Evolutionary conservation across 2,113 vertebrate species (phyloP), one percentile per base, ranked within the genome.

Genomic region (Pholis gunnellus): DNA sequence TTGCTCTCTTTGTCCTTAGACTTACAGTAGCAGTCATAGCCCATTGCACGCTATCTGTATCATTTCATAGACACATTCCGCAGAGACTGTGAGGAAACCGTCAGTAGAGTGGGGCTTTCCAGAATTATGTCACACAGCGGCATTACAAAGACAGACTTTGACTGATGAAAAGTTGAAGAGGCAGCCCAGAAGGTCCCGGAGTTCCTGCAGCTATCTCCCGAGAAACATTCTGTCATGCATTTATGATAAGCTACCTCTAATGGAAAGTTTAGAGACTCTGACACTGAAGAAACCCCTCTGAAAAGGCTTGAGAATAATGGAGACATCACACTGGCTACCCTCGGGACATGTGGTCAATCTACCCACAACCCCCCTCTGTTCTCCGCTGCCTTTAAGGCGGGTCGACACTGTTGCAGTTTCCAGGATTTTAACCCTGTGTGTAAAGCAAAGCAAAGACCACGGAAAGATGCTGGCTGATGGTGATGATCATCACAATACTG

Each of bases 161-260:
- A 68, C 54, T 69, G 80, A 87, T 74, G 80, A 78, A 84, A 88
- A 81, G 72, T 78, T 75, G 31, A 82, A 73, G 20, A 79, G 64
- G 76, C 59, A 27, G 64, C 46, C 6, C 6, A 44, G 40, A 84
- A 46, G 69, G 81, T 74, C 18, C 0, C 27, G 36, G 42, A 59
- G 42, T 63, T 78, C 25, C 52, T 31, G 9, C 17, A 42, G 4
- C 42, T 67, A 44, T 54, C 59, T 64, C 68, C 72, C 18, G 27
- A 31, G 78, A 76, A 34, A 27, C 3, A 2, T 36, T 40, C 31
- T 60, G 38, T 70, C 42, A 48, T 64, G 27, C 48, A 80, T 90
- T 85, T 73, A 70, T 79, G 48, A 75, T 67, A 52, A 75, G 50
- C 60, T 69, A 11, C 27, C 68, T 73, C 18, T 36, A 42, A 75